phyloP scores from a whole-genome alignment of 2,888 invertebrate genomes.

The Brachylomia viminalis region DNA sequence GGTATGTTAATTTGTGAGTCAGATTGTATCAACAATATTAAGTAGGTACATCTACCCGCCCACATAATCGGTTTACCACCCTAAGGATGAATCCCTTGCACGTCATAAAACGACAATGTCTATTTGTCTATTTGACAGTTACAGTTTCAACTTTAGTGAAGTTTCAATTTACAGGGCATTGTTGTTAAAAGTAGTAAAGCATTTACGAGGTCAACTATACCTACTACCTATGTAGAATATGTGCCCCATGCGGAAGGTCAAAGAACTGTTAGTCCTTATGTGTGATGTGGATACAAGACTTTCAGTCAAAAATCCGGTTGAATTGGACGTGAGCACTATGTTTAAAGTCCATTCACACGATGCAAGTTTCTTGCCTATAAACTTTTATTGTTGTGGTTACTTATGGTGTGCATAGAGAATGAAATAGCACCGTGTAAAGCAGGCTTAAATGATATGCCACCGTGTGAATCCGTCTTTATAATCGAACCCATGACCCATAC shows the following conservation, averaged over 20 bases:
- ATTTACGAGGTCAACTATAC: background rate
- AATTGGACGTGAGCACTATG: background rate
- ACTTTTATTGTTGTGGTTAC: no score
- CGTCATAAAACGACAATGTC: no score
- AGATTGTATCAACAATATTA: background rate
- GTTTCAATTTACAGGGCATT: no score
- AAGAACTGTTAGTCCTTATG: background rate
- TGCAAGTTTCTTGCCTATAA: background rate
- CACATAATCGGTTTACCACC: background rate
- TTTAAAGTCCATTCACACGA: background rate
- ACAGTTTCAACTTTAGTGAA: no score
- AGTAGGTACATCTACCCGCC: background rate
- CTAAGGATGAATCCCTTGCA: no score
- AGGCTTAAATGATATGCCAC: no score
- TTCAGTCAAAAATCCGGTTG: no score
- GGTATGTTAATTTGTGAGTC: slow-evolving; percentile 22
- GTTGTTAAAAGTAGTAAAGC: background rate
- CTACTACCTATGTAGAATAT: background rate
- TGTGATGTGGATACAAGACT: background rate
- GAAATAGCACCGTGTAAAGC: no score
- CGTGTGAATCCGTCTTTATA: background rate
- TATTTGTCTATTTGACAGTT: no score
- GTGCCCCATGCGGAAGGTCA: background rate
- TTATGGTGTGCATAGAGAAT: no score
- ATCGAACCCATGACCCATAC: background rate